These are phyloP conservation scores for Antheraea yamamai DNA, from an alignment of 2,888 invertebrate genomes.

Conservation along the genomic window DNA sequence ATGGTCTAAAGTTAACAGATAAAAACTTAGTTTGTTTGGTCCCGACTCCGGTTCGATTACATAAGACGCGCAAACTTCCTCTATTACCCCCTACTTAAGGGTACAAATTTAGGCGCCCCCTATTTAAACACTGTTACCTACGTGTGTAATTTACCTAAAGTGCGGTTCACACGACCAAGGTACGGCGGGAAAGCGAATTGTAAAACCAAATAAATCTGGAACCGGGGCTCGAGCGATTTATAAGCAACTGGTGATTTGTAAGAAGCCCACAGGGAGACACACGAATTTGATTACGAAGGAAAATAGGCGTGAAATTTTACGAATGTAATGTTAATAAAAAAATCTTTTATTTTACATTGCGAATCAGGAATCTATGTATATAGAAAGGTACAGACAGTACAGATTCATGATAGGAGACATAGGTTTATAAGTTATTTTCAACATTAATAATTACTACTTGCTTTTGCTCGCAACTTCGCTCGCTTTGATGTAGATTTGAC, in stretches of 20 bases:
- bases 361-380: neutral
- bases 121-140: slow-evolving; percentile 68
- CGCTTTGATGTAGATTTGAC: too few relatives aligned
- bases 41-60: slow-evolving; percentile 63
- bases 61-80: slow-evolving; percentile 60
- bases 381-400: neutral
- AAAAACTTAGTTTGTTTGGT: slow-evolving; percentile 66
- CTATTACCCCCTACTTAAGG: slow-evolving; percentile 63
- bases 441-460: too few relatives aligned
- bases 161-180: slow-evolving; percentile 59
- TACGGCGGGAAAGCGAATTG: slow-evolving; percentile 38
- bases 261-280: slow-evolving; percentile 61
- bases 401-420: neutral
- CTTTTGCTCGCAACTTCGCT: too few relatives aligned
- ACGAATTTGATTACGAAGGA: slow-evolving; percentile 56
- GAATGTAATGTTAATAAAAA: slow-evolving; percentile 44
- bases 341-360: slow-evolving; percentile 11
- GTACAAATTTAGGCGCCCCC: slow-evolving; percentile 61
- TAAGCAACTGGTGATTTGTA: slow-evolving; percentile 73
- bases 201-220: slow-evolving; percentile 65
- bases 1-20: slow-evolving; percentile 64
- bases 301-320: slow-evolving; percentile 58
- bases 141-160: slow-evolving; percentile 65
- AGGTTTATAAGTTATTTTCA: neutral
- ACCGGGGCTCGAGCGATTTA: slow-evolving; percentile 65